Percentiles rank a stretch among this genome's conserved stretches.
These are phyloP conservation scores for Lutjanus argentimaculatus DNA, from an alignment of 2,797 vertebrate genomes.

Conservation along the genomic window DNA sequence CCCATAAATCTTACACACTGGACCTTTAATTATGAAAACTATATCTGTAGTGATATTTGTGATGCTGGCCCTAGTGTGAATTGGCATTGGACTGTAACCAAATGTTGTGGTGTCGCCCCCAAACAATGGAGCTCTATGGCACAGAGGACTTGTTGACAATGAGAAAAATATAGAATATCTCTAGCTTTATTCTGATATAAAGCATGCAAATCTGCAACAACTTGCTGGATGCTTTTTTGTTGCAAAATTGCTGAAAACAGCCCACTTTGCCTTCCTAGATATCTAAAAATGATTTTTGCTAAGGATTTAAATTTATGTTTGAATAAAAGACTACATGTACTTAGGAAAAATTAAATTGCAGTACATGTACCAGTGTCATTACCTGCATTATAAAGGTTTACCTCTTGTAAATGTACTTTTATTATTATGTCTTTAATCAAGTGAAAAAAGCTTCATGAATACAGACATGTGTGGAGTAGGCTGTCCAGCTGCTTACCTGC, in stretches of 20 bases:
- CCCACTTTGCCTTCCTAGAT: neutral
- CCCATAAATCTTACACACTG: too few relatives aligned
- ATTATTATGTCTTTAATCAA: neutral
- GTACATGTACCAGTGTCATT: neutral
- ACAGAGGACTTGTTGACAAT: too few relatives aligned
- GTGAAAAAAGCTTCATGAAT: neutral
- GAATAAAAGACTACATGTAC: neutral
- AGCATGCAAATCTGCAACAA: neutral
- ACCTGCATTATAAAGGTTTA: neutral
- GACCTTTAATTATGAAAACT: too few relatives aligned
- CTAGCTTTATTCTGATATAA: neutral
- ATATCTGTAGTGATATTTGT: too few relatives aligned
- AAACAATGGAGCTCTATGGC: too few relatives aligned
- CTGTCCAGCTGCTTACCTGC: slow-evolving; percentile 88
- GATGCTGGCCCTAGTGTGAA: too few relatives aligned
- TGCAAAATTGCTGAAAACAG: neutral
- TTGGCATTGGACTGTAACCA: too few relatives aligned
- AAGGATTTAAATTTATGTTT: neutral
- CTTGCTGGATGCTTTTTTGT: neutral
- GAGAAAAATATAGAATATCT: too few relatives aligned
- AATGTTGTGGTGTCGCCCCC: too few relatives aligned
- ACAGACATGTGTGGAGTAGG: neutral
- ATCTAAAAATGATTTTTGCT: neutral
- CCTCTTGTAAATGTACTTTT: neutral
- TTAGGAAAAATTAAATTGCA: neutral